Evolutionary conservation across 2,113 vertebrate species (phyloP).

Genomic region (Gymnorhina tibicen): DNA sequence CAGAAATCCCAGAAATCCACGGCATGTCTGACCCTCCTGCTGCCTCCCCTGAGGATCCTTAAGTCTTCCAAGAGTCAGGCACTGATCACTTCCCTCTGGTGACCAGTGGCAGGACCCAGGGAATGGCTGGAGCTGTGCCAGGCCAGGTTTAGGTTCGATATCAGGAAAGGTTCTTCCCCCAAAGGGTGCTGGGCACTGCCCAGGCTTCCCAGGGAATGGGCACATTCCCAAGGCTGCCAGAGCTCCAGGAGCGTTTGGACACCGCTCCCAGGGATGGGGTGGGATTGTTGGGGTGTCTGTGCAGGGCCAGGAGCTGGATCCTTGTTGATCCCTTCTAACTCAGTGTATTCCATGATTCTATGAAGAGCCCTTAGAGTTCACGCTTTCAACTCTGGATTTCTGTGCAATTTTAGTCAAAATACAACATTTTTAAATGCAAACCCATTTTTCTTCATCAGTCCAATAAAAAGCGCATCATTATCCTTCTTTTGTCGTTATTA

Average conservation of each 20-base stretch:
- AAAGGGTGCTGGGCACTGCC: neutral
- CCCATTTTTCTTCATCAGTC: neutral
- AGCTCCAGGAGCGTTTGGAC: neutral
- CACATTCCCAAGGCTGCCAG: neutral
- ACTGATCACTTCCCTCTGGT: neutral
- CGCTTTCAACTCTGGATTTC: neutral
- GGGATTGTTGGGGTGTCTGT: neutral
- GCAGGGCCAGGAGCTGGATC: neutral
- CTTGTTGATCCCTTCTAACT: neutral
- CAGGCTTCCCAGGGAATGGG: neutral
- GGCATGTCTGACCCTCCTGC: neutral
- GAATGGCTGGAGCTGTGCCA: neutral
- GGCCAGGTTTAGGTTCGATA: no score
- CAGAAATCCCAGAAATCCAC: neutral
- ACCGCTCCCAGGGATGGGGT: neutral
- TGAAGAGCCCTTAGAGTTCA: neutral
- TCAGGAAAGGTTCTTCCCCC: neutral
- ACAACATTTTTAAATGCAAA: neutral
- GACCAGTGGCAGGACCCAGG: neutral
- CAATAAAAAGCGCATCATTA: neutral
- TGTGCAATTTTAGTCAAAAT: neutral
- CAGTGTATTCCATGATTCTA: neutral
- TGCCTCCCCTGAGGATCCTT: neutral
- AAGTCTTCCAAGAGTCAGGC: neutral
- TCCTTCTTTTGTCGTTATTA: neutral